Evolutionary conservation across 2,113 vertebrate species (phyloP).

Genomic region (Psophia crepitans): DNA sequence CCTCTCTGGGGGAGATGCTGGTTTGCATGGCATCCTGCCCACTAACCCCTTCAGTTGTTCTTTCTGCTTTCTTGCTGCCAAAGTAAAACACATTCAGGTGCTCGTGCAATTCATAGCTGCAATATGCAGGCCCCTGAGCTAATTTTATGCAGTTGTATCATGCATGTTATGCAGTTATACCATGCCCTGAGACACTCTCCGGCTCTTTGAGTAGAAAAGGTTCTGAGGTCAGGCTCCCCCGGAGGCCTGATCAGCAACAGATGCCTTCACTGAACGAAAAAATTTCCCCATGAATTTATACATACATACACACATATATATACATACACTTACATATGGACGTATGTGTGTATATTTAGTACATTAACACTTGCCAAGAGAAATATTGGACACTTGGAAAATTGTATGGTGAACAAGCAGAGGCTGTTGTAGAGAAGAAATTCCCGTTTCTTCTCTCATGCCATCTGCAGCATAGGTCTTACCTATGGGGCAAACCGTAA

Average conservation of each 20-base stretch:
- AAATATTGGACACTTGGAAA: conserved; percentile 21
- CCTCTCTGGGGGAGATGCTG: not conserved
- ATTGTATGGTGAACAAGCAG: conserved; percentile 53
- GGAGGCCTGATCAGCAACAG: conserved; percentile 57
- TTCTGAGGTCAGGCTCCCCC: not conserved
- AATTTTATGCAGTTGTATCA: not conserved
- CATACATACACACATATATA: too few species aligned
- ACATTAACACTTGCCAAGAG: conserved; percentile 42
- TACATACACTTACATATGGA: not conserved
- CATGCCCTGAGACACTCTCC: not conserved
- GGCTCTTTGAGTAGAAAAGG: conserved; percentile 18
- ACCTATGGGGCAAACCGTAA: conserved; percentile 21
- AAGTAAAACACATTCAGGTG: not conserved
- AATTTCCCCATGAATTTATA: not conserved
- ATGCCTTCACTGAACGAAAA: conserved; percentile 45
- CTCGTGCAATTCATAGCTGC: not conserved
- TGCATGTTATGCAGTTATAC: not conserved
- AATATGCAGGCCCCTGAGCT: not conserved
- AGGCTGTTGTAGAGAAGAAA: conserved; percentile 43
- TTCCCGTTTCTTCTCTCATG: conserved; percentile 45
- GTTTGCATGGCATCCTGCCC: not conserved
- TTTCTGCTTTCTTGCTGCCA: not conserved
- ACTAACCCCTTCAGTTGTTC: not conserved
- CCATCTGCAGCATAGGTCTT: conserved; percentile 56
- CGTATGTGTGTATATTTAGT: not conserved